These are phyloP conservation scores for Tipula unca DNA, from an alignment of 2,888 invertebrate species.

Conservation along the genomic window DNA sequence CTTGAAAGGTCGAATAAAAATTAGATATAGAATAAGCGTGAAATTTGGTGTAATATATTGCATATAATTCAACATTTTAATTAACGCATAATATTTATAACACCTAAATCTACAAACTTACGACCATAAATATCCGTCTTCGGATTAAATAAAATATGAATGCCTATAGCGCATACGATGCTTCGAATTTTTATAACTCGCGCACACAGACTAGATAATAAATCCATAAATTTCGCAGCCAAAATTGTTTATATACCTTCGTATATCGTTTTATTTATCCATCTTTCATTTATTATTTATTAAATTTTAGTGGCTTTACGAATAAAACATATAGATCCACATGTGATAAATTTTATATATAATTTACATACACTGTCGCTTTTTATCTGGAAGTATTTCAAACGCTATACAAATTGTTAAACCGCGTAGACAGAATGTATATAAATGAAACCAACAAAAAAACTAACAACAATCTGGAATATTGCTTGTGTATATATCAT, in stretches of 20 bases:
- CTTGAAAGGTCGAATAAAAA: no score
- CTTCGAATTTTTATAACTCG: no score
- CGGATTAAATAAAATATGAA: no score
- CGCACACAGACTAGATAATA: no score
- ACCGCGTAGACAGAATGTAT: no score
- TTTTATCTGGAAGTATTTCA: background rate
- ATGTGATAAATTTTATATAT: background rate
- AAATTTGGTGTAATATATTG: no score
- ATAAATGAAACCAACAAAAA: background rate
- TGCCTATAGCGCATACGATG: no score
- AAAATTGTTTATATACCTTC: background rate
- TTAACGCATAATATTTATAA: no score
- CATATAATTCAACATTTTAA: no score
- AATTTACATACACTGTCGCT: background rate
- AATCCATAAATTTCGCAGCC: background rate
- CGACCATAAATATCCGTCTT: no score
- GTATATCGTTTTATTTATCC: background rate
- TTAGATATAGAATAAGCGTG: no score
- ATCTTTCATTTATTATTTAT: background rate
- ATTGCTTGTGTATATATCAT: background rate
- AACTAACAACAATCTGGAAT: background rate
- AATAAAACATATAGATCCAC: background rate
- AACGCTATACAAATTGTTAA: background rate
- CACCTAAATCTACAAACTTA: no score
- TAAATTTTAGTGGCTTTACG: background rate